phyloP scores from a whole-genome alignment of 2,113 vertebrate species.

The Setophaga coronata region DNA sequence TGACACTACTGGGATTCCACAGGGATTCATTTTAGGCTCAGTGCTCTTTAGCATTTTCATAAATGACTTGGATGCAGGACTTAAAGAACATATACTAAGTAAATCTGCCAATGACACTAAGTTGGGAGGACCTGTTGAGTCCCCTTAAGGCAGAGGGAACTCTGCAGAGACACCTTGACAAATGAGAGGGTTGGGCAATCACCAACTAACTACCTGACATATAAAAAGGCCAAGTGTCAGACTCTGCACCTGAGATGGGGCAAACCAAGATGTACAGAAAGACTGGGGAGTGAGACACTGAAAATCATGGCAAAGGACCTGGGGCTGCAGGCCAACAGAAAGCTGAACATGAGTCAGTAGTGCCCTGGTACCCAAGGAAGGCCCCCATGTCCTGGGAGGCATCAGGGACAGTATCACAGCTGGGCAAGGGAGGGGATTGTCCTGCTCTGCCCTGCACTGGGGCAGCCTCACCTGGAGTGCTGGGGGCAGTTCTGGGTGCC shows the following conservation, averaged over 20 bases:
- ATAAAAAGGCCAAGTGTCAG: neutral
- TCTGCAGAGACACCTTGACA: neutral
- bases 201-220: accelerated
- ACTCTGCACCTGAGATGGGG: neutral
- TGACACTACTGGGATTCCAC: neutral
- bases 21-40: neutral
- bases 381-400: accelerated
- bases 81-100: neutral
- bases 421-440: accelerated
- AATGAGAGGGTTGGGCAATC: neutral
- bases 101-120: neutral
- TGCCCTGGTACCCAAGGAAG: neutral
- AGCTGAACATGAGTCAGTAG: accelerated
- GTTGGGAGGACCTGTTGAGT: neutral
- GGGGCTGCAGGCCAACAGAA: accelerated
- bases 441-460: neutral
- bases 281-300: neutral
- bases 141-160: neutral
- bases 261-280: neutral
- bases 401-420: neutral
- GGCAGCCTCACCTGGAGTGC: accelerated
- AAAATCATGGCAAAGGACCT: neutral
- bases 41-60: neutral
- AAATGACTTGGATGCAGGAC: neutral
- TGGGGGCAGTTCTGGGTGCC: neutral